Conservation (phyloP, 1,140 invertebrate genomes). For the Pseudomyrmex sp. region DNA sequence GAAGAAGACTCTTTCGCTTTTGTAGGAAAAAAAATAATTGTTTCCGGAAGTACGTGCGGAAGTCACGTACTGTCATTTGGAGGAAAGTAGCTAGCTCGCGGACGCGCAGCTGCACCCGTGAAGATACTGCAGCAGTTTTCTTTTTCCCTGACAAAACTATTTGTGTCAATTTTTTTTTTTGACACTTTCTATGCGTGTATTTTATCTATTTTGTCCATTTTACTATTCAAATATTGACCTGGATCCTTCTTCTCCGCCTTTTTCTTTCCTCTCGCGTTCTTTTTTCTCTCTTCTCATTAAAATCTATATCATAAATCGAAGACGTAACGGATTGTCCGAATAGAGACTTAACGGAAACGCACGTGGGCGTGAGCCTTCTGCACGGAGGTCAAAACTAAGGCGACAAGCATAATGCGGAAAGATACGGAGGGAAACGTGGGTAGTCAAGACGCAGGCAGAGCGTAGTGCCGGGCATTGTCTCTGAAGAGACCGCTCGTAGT, state of each 20-base stretch:
- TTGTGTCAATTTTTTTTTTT: too few species aligned
- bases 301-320: too few species aligned
- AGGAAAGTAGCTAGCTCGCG: constrained; percentile 52
- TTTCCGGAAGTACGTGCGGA: constrained; percentile 49
- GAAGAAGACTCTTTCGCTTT: neutral
- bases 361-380: neutral
- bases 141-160: neutral
- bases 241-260: neutral
- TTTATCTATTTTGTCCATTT: neutral
- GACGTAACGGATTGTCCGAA: constrained; percentile 1
- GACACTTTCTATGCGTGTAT: neutral
- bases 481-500: constrained; percentile 71
- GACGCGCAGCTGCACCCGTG: neutral
- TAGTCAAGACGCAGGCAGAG: constrained; percentile 76
- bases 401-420: constrained; percentile 71
- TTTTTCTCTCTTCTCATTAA: neutral
- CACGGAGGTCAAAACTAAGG: constrained; percentile 74
- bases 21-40: constrained; percentile 38
- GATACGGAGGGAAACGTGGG: constrained; percentile 50
- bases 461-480: constrained; percentile 84
- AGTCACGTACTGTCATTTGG: constrained; percentile 50
- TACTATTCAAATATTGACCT: neutral
- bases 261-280: constrained; percentile 5
- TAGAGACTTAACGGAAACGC: constrained; percentile 11
- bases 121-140: neutral